These are phyloP conservation scores for Pomacea canaliculata DNA, from an alignment of 2,888 invertebrate species.

Conservation along the genomic window DNA sequence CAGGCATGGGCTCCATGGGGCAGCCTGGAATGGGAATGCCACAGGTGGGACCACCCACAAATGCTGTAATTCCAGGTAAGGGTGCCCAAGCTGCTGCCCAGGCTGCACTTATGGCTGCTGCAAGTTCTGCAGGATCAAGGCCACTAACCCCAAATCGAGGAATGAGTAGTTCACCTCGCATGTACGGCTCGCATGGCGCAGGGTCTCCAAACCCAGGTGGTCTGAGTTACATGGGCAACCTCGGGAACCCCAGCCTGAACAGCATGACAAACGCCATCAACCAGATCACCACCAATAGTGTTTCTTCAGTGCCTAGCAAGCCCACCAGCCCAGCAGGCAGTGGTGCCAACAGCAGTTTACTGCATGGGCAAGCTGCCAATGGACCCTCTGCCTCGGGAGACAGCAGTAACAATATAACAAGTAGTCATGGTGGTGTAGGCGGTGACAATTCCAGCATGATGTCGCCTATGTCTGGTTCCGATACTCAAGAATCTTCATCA, in stretches of 20 bases:
- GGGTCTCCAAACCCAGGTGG: conserved; percentile 35
- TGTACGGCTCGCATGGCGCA: conserved; percentile 42
- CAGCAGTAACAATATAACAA: background rate
- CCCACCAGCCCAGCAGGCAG: conserved; percentile 22
- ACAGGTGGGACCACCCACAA: conserved; percentile 14
- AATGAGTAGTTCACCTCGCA: conserved; percentile 39
- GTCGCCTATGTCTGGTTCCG: conserved; percentile 29
- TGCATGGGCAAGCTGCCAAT: conserved; percentile 1
- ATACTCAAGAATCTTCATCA: conserved; percentile 34
- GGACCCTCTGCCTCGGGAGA: conserved; percentile 1
- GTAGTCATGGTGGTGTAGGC: conserved; percentile 2
- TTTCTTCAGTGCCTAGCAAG: conserved; percentile 21
- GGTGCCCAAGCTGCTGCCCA: conserved; percentile 67
- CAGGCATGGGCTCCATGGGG: conserved; percentile 11
- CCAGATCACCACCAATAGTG: conserved; percentile 33
- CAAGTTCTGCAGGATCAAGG: conserved; percentile 49
- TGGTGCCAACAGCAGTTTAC: background rate
- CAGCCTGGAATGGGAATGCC: conserved; percentile 31
- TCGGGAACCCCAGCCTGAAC: conserved; percentile 40
- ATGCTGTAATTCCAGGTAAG: conserved; percentile 38
- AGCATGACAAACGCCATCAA: conserved; percentile 42
- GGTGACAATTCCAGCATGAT: conserved; percentile 14
- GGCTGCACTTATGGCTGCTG: conserved; percentile 65
- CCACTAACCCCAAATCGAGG: conserved; percentile 23
- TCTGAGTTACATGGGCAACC: conserved; percentile 47